These are phyloP conservation scores for Lasioglossum baleicum DNA, from an alignment of 1,140 invertebrate species.

Conservation along the genomic window DNA sequence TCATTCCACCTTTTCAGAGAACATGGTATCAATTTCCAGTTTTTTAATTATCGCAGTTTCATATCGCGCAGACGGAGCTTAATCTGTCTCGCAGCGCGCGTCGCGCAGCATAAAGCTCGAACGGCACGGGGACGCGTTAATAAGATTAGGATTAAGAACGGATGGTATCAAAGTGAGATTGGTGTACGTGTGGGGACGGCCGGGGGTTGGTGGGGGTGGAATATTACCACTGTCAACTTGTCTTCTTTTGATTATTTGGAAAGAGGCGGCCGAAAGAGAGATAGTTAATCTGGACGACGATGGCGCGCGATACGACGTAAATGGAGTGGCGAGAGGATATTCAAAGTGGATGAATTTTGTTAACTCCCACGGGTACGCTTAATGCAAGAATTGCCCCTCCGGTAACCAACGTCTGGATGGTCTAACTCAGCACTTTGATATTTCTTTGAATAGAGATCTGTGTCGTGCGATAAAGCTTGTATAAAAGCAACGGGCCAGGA, in stretches of 20 bases:
- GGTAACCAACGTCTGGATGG: conserved; percentile 50
- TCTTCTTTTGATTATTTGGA: conserved; percentile 6
- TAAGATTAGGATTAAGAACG: neutral
- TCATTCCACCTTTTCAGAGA: no score
- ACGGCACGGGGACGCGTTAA: neutral
- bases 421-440: conserved; percentile 72
- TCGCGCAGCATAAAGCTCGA: no score
- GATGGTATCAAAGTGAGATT: neutral
- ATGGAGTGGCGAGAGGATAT: conserved; percentile 48
- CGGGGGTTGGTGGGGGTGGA: neutral
- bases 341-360: conserved; percentile 59
- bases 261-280: neutral
- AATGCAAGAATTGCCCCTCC: conserved; percentile 51
- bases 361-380: conserved; percentile 49
- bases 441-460: conserved; percentile 74
- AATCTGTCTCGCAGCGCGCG: neutral
- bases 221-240: neutral
- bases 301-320: conserved; percentile 25
- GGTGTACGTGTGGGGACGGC: neutral
- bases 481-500: conserved; percentile 50
- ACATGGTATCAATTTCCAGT: no score
- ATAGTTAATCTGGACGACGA: conserved; percentile 12
- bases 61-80: neutral
- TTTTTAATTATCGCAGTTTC: no score
- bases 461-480: conserved; percentile 63